A percentile compares a stretch with the other conserved stretches of the same genome.
These are phyloP conservation scores for Chaetops frenatus DNA, from an alignment of 2,113 vertebrate genomes.

Conservation along the genomic window DNA sequence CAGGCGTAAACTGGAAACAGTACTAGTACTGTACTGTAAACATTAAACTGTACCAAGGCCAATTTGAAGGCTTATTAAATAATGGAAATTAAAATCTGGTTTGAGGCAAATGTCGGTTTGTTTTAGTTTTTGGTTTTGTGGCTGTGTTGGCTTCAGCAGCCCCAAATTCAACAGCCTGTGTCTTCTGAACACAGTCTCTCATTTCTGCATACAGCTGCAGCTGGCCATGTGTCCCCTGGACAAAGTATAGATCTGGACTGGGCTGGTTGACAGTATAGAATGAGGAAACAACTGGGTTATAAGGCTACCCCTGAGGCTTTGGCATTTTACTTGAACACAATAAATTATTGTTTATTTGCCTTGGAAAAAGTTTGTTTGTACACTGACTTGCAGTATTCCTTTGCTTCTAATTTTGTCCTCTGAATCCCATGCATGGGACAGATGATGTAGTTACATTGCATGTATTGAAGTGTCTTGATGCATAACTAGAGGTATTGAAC, in stretches of 20 bases:
- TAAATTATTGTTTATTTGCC: neutral
- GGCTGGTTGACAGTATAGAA: neutral
- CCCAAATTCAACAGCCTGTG: neutral
- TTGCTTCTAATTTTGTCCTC: neutral
- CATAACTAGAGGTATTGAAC: neutral
- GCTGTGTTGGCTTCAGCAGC: neutral
- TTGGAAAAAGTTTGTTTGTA: neutral
- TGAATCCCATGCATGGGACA: neutral
- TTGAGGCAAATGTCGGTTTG: neutral
- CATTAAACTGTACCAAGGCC: neutral
- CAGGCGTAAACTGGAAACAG: neutral
- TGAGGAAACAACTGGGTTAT: neutral
- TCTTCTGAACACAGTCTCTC: neutral
- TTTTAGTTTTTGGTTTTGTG: neutral
- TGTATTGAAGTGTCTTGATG: neutral
- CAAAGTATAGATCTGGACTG: neutral
- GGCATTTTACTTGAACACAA: neutral
- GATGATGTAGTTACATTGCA: neutral
- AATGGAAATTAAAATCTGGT: neutral
- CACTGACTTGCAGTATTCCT: neutral
- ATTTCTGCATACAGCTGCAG: neutral
- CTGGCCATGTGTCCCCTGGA: neutral
- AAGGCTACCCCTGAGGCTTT: neutral
- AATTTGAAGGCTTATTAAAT: neutral
- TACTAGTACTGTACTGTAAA: neutral